These are phyloP conservation scores for Chrysogorgia sp. DNA, from an alignment of 92 coral and sea anemone genomes.

Conservation along the genomic window DNA sequence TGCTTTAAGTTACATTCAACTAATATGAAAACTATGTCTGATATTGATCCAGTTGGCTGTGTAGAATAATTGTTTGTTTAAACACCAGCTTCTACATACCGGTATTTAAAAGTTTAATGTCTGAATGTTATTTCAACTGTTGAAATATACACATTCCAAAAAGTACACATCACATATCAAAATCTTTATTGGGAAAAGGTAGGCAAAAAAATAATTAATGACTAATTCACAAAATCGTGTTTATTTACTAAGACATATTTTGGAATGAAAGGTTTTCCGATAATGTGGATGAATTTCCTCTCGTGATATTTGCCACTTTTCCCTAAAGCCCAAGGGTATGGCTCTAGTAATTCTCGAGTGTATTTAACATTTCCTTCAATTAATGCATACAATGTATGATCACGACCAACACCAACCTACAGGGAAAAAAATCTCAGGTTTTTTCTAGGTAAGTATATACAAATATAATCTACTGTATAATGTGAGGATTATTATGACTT, in stretches of 20 bases:
- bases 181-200: neutral
- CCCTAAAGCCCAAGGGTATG: constrained; percentile 92
- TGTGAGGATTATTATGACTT: no score
- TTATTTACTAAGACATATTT: constrained; percentile 44
- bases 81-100: no score
- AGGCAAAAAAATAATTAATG: neutral
- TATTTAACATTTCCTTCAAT: constrained; percentile 85
- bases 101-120: no score
- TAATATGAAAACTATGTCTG: no score
- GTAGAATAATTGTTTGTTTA: no score
- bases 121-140: no score
- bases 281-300: constrained; percentile 81
- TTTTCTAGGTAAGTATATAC: no score
- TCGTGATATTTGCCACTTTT: constrained; percentile 80
- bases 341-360: constrained; percentile 77
- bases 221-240: constrained; percentile 12
- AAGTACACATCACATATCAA: neutral
- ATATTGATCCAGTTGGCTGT: no score
- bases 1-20: no score
- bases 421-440: neutral
- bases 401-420: constrained; percentile 97
- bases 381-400: constrained; percentile 82
- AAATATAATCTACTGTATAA: no score
- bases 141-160: no score
- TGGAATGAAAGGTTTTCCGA: constrained; percentile 53